Base-by-base conservation (phyloP, 1,140 invertebrate genomes). In the Drosophila takahashii region DNA sequence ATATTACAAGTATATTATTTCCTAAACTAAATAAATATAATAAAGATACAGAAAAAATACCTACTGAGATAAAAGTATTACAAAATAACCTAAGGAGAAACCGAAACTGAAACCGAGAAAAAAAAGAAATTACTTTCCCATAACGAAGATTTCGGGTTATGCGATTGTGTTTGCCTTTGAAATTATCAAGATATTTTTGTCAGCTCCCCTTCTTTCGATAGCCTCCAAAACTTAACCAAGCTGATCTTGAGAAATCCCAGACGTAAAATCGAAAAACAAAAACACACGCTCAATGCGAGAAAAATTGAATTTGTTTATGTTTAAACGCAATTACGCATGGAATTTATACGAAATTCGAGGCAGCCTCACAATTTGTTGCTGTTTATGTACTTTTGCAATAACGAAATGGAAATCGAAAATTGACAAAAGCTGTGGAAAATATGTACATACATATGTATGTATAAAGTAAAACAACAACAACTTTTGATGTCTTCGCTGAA, bases 231-330 rank as follows among this genome's bases (percentile, higher is more conserved):
- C 18, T 37, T 44, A 51, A 60, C 45, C 48, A 72, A 73, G 66
- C 67, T 73, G 62, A 70, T 71, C 59, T 77, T 70, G 58, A 74
- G 64, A 65, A 66, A 66, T 66, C 44, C 60, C 44, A 50, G 34
- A 65, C 60, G 39, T 22, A 45, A 64, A 64, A 37, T 48, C 42
- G 26, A 65, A 66, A 65, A 65, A 22, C 1, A 32, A 66, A 75
- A 56, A 58, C 41, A 54, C 36, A 41, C 50, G 16, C 56, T 76
- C 79, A 66, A 81, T 81, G 67, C 47, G 56, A 81, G 42, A 83
- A 78, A 81, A 79, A 83, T 83, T 67, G 18, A 83, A 56, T 73
- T 83, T 79, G 61, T 64, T 52, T 71, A 80, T 65, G 58, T 29
- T 65, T 77, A 81, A 77, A 77, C 51, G 50, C 58, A 75, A 56